Evolutionary conservation across 2,797 vertebrate genomes (phyloP), one percentile per base, ranked within the genome.

Genomic region (Pempheris klunzingeri): DNA sequence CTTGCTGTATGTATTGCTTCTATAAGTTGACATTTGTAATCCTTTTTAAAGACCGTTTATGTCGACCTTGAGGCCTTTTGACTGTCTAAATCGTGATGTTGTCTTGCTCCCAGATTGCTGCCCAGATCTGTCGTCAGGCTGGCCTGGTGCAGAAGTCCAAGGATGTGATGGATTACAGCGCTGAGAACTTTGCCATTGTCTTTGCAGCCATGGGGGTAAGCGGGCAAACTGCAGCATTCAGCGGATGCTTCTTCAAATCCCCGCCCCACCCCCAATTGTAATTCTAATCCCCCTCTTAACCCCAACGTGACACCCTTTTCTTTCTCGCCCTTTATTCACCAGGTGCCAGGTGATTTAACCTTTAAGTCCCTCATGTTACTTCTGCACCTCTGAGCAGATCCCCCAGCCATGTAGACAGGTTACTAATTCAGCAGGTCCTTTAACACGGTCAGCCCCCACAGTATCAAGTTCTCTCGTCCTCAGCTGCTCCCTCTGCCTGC

Each of bases 131-230:
- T 92, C 95, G 96, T 49, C 93, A 96, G 91, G 95, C 94, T 7
- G 95, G 95, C 7, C 87, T 96, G 72, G 94, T 94, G 57, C 84
- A 96, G 87, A 96, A 96, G 82, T 90, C 95, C 39, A 96, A 96
- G 81, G 95, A 96, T 63, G 95, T 96, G 77, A 94, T 95, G 94
- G 95, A 96, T 92, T 96, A 96, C 88, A 96, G 92, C 14, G 63
- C 86, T 0, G 95, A 96, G 1, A 96, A 96, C 94, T 96, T 96
- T 68, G 95, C 95, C 81, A 97, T 95, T 68, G 93, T 94, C 46
- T 97, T 96, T 46, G 95, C 95, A 75, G 95, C 95, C 78, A 93
- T 95, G 94, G 94, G 93, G 89, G 94, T 95, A 87, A 95, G 95
- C 72, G 46, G 90, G 82, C 78, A 61, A 61, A 82, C 36, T 30